These are phyloP conservation scores for Hylia prasina DNA, from an alignment of 2,113 vertebrate genomes.

Conservation along the genomic window DNA sequence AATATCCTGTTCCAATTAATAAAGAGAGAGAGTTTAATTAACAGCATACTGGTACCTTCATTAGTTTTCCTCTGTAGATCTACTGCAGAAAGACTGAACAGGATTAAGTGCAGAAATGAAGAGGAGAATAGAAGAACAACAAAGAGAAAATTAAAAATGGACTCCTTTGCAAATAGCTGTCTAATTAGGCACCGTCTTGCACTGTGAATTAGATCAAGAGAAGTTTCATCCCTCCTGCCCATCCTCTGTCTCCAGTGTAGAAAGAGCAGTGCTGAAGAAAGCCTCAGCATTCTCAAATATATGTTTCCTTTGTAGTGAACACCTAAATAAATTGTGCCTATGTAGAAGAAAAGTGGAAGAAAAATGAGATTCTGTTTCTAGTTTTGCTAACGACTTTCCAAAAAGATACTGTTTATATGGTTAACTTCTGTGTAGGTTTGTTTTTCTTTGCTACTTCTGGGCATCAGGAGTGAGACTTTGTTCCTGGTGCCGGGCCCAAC, in stretches of 20 bases:
- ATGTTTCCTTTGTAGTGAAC: background rate
- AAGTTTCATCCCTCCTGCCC: background rate
- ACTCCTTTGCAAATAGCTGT: background rate
- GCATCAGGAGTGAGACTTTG: background rate
- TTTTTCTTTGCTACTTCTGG: background rate
- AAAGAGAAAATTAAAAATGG: background rate
- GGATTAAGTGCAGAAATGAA: background rate
- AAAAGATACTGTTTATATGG: background rate
- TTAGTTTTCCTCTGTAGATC: background rate
- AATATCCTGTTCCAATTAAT: background rate
- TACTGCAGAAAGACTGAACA: background rate
- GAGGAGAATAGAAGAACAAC: background rate
- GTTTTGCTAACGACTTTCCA: background rate
- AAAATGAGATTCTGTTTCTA: background rate
- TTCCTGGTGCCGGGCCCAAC: background rate
- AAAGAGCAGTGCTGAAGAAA: background rate
- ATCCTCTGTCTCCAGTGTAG: background rate
- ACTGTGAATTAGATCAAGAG: background rate
- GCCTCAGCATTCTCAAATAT: background rate
- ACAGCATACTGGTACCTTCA: background rate
- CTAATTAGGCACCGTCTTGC: background rate
- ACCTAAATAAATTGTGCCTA: background rate
- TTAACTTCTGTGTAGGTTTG: background rate
- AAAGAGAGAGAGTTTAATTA: background rate
- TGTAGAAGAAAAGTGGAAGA: background rate